Evolutionary conservation across 2,888 invertebrate species (phyloP).

Genomic region (Tipula confusa): DNA sequence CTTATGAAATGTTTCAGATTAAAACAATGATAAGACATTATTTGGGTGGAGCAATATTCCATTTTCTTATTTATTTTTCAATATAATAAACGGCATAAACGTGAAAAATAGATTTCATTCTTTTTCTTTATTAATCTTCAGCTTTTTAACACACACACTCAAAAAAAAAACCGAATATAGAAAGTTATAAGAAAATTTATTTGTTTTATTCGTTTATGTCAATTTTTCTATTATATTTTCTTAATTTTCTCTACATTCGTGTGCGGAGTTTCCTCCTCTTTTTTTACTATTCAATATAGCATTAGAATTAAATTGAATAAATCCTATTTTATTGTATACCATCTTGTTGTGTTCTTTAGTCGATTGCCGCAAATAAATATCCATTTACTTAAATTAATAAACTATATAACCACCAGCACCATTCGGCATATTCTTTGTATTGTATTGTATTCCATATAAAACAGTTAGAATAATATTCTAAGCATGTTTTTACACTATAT

Average conservation of each 20-base stretch:
- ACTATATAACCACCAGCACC: neutral
- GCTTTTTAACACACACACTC: conserved; percentile 15
- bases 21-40: neutral
- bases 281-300: neutral
- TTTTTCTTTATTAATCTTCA: conserved; percentile 3
- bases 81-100: neutral
- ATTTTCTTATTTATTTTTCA: neutral
- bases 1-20: neutral
- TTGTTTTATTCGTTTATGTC: conserved; percentile 25
- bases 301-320: neutral
- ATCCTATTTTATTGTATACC: neutral
- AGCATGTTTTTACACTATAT: neutral
- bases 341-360: neutral
- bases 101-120: conserved; percentile 14
- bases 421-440: neutral
- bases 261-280: neutral
- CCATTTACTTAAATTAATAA: conserved; percentile 12
- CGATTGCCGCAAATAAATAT: conserved; percentile 3
- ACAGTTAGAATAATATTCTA: neutral
- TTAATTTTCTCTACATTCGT: neutral
- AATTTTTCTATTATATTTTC: conserved; percentile 20
- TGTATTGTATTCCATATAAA: neutral
- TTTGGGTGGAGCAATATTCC: neutral
- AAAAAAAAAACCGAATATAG: neutral
- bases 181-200: conserved; percentile 20